Evolutionary conservation across 2,797 vertebrate genomes (phyloP).

Genomic region (Sebastes kiyomatsui): DNA sequence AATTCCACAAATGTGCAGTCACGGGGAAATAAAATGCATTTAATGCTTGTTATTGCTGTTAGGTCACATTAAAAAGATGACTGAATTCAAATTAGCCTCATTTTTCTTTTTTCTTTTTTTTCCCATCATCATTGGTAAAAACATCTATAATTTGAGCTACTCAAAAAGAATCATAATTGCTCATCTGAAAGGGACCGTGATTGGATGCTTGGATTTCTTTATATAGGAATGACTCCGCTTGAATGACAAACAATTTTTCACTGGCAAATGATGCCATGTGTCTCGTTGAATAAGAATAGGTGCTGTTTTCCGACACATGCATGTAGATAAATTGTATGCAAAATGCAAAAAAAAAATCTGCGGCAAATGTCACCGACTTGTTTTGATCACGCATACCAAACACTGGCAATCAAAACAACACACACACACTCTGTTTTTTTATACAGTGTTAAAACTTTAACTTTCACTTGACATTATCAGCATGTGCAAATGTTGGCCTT

Average conservation of each 20-base stretch:
- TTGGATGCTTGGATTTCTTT: constrained; percentile 74
- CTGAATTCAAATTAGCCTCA: constrained; percentile 59
- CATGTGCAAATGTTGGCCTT: constrained; percentile 56
- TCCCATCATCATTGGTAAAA: constrained; percentile 28
- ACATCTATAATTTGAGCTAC: constrained; percentile 66
- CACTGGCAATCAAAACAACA: constrained; percentile 11
- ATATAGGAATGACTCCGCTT: constrained; percentile 67
- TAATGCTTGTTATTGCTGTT: constrained; percentile 47
- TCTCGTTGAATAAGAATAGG: constrained; percentile 47
- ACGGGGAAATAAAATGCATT: constrained; percentile 49
- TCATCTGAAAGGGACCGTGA: constrained; percentile 71
- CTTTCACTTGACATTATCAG: constrained; percentile 56
- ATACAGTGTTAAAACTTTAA: constrained; percentile 27
- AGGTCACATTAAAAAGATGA: constrained; percentile 56
- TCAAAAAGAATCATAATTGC: constrained; percentile 76
- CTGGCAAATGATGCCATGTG: constrained; percentile 61
- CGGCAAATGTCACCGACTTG: constrained; percentile 5
- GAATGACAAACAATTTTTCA: constrained; percentile 69
- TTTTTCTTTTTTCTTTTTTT: constrained; percentile 23
- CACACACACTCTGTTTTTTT: background rate
- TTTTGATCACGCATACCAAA: constrained; percentile 26
- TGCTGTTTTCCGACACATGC: constrained; percentile 59
- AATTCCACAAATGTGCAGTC: constrained; percentile 33
- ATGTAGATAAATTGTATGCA: constrained; percentile 15
- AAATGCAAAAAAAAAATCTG: background rate